phyloP scores from a whole-genome alignment of 2,113 vertebrate genomes.

The Podarcis muralis region DNA sequence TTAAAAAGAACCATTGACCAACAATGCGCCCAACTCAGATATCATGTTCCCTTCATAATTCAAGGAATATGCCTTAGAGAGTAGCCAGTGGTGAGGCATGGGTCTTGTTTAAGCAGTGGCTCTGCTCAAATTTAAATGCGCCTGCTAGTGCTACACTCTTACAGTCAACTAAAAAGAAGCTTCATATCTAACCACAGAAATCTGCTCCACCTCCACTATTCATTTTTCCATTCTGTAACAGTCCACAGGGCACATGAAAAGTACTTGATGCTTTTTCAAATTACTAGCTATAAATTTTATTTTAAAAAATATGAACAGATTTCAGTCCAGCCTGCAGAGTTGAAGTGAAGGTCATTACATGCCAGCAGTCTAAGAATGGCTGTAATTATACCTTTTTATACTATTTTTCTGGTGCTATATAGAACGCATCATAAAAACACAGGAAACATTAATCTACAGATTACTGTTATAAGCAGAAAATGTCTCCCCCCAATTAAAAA shows the following conservation, averaged over 20 bases:
- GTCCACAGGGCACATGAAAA: conserved; percentile 33
- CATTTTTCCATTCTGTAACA: not conserved
- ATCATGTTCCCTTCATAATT: not conserved
- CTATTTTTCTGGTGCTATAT: conserved; percentile 61
- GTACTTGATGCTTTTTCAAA: conserved; percentile 19
- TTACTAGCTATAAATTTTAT: conserved; percentile 9
- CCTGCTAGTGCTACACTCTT: too few species aligned
- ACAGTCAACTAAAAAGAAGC: conserved; percentile 43
- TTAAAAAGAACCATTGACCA: accelerated
- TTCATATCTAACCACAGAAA: conserved; percentile 26
- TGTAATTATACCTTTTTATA: conserved; percentile 74
- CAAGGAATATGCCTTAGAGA: conserved; percentile 43
- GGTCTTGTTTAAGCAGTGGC: conserved; percentile 20
- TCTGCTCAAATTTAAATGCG: conserved; percentile 22
- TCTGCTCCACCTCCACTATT: conserved; percentile 36
- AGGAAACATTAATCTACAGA: conserved; percentile 72
- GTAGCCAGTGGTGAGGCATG: not conserved
- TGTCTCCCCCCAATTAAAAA: conserved; percentile 62
- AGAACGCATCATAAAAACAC: conserved; percentile 65
- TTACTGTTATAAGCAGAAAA: conserved; percentile 65
- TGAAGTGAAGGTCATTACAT: conserved; percentile 74
- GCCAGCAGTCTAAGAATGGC: conserved; percentile 66
- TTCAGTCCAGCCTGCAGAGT: conserved; percentile 39
- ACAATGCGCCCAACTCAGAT: conserved; percentile 9
- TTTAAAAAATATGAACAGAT: conserved; percentile 29